These are phyloP conservation scores for Chloromyia formosa DNA, from an alignment of 2,888 invertebrate genomes.

Conservation along the genomic window DNA sequence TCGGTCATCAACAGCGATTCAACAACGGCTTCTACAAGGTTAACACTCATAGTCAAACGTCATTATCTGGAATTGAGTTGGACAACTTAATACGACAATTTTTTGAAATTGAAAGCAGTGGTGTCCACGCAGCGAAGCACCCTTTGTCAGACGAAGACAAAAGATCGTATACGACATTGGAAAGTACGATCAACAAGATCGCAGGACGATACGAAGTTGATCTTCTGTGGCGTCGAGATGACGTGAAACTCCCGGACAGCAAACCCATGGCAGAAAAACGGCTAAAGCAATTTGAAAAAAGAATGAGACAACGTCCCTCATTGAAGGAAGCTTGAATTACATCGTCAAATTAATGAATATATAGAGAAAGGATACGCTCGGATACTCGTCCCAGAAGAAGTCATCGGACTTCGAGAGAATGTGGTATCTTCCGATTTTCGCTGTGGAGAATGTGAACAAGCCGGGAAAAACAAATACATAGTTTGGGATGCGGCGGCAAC, in stretches of 20 bases:
- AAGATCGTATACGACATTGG: neutral
- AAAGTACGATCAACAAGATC: neutral
- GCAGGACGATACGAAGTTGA: neutral
- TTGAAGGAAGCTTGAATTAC: too few relatives aligned
- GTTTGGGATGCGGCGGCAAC: too few relatives aligned
- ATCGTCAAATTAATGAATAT: too few relatives aligned
- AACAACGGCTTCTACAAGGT: neutral
- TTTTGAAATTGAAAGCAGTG: neutral
- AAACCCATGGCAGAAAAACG: neutral
- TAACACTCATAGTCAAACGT: neutral
- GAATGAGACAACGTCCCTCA: too few relatives aligned
- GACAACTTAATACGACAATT: neutral
- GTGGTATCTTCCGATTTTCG: too few relatives aligned
- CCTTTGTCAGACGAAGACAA: neutral
- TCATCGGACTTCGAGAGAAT: too few relatives aligned
- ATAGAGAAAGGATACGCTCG: too few relatives aligned
- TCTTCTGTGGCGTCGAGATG: neutral
- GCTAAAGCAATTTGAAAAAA: neutral
- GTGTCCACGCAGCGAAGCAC: neutral
- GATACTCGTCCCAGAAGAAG: too few relatives aligned
- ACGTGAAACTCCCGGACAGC: neutral
- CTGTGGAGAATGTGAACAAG: too few relatives aligned
- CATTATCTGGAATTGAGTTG: neutral
- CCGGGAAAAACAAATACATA: too few relatives aligned
- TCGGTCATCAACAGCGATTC: too few relatives aligned